These are phyloP conservation scores for Hoplodrina blanda DNA, from an alignment of 2,888 invertebrate genomes.

Conservation along the genomic window DNA sequence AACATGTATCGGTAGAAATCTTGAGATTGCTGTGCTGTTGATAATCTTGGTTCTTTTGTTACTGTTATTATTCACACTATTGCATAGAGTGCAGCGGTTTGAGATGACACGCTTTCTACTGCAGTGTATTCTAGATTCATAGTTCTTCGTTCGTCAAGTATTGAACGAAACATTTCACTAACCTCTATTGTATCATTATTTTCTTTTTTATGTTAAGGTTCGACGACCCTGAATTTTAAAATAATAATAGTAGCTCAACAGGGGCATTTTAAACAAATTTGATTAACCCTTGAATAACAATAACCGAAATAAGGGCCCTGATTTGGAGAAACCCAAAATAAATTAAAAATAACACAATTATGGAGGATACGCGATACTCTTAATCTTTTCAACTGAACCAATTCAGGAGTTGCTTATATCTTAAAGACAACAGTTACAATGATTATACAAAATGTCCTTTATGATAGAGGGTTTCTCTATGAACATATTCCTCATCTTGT, in stretches of 20 bases:
- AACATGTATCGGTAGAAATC: conserved; percentile 69
- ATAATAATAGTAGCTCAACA: conserved; percentile 31
- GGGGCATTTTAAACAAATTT: conserved; percentile 49
- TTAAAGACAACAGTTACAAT: too few relatives aligned
- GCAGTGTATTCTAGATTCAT: conserved; percentile 30
- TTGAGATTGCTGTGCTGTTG: conserved; percentile 55
- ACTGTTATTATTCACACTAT: conserved; percentile 56
- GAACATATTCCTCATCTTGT: too few relatives aligned
- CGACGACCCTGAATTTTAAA: conserved; percentile 7
- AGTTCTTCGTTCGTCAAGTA: conserved; percentile 3
- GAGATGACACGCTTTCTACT: conserved; percentile 59
- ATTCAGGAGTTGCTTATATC: too few relatives aligned
- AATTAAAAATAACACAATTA: conserved; percentile 82
- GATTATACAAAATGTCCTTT: too few relatives aligned
- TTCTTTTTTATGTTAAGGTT: conserved; percentile 6
- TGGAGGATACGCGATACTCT: conserved; percentile 71
- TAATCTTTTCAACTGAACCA: too few relatives aligned
- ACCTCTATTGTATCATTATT: background rate
- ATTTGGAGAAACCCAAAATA: conserved; percentile 82
- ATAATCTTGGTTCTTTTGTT: conserved; percentile 63
- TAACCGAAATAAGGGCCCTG: conserved; percentile 66
- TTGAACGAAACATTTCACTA: background rate
- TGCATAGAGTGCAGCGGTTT: conserved; percentile 23
- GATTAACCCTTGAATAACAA: conserved; percentile 70
- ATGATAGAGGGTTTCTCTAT: too few relatives aligned